These are phyloP conservation scores for Diachasma alloeum DNA, from an alignment of 1,140 invertebrate species.

Conservation along the genomic window DNA sequence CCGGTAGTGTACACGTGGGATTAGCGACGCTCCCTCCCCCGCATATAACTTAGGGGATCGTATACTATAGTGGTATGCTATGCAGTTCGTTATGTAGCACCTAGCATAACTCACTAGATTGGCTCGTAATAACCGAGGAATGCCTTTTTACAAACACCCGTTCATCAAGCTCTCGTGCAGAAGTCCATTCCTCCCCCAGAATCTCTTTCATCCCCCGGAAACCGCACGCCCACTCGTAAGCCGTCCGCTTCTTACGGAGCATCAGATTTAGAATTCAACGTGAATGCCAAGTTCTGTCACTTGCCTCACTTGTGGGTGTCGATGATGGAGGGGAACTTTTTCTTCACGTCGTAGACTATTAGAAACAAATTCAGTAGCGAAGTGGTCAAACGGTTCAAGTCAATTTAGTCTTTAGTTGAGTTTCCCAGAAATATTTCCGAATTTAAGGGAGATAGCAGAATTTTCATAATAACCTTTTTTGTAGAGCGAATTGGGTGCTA, in stretches of 20 bases:
- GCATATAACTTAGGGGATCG: background rate
- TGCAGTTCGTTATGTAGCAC: background rate
- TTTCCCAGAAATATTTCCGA: too few species aligned
- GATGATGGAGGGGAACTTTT: too few species aligned
- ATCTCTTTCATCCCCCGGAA: background rate
- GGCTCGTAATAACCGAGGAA: background rate
- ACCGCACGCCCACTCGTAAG: background rate
- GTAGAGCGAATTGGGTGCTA: too few species aligned
- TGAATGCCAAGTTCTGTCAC: background rate
- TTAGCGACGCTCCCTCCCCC: background rate
- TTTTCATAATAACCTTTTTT: too few species aligned
- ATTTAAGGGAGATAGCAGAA: too few species aligned
- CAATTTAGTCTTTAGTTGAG: too few species aligned
- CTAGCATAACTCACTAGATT: background rate
- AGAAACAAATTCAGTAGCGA: too few species aligned
- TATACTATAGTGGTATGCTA: background rate
- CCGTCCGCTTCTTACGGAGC: background rate
- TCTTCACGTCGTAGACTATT: too few species aligned
- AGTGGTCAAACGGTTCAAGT: too few species aligned
- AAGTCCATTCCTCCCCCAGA: background rate
- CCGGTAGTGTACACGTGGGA: background rate
- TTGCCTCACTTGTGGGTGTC: background rate
- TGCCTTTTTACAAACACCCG: background rate
- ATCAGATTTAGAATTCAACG: background rate
- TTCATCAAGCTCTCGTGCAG: conserved; percentile 2